Percentiles rank a stretch among this genome's conserved stretches.
phyloP scores from a whole-genome alignment of 2,113 vertebrate species.

The Penelope pileata region DNA sequence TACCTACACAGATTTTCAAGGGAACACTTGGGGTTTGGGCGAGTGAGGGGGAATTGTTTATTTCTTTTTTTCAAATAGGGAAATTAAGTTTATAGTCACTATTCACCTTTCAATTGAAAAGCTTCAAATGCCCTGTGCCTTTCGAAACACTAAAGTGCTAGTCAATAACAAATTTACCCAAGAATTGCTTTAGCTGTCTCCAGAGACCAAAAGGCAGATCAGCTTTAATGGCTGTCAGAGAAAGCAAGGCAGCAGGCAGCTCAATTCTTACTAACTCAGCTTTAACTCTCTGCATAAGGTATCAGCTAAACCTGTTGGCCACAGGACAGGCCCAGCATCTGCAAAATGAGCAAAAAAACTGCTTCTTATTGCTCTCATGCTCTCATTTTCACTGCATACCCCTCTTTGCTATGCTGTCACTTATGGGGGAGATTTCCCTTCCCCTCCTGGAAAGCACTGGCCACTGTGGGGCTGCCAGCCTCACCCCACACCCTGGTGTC shows the following conservation, averaged over 20 bases:
- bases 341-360: not conserved
- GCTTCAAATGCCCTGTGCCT: not conserved
- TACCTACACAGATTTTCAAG: not conserved
- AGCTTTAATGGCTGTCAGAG: not conserved
- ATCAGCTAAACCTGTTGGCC: not conserved
- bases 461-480: not conserved
- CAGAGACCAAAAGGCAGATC: not conserved
- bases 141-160: not conserved
- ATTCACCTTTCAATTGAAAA: not conserved
- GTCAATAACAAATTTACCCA: not conserved
- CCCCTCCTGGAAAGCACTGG: not conserved
- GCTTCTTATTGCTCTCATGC: rapidly evolving
- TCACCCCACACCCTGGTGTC: not conserved
- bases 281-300: not conserved
- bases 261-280: not conserved
- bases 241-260: not conserved
- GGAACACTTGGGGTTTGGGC: not conserved
- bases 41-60: not conserved
- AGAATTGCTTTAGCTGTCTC: not conserved
- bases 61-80: not conserved
- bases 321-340: not conserved
- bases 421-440: not conserved
- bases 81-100: not conserved
- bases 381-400: not conserved
- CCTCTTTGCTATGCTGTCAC: not conserved